Percentiles rank a stretch among this genome's conserved stretches.
phyloP scores from a whole-genome alignment of 2,888 invertebrate species.

The Andrena camellia region DNA sequence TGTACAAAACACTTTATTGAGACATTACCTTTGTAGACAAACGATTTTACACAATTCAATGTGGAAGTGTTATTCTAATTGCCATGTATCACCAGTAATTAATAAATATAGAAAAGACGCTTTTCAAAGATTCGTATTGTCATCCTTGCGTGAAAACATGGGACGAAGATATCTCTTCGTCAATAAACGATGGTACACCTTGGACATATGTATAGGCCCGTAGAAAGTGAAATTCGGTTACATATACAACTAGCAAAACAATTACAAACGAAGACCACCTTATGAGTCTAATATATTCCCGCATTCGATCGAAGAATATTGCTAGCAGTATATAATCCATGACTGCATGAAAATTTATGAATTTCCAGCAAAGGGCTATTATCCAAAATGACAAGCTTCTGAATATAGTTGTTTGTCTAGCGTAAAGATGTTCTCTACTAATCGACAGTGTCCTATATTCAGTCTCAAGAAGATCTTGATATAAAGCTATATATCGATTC shows the following conservation, averaged over 20 bases:
- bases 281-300: constrained; percentile 90
- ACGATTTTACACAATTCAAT: constrained; percentile 30
- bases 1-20: constrained; percentile 32
- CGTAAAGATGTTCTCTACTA: constrained; percentile 86
- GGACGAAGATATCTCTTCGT: constrained; percentile 47
- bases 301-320: constrained; percentile 93
- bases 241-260: constrained; percentile 89
- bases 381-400: constrained; percentile 91
- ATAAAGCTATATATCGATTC: constrained; percentile 94
- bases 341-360: constrained; percentile 92
- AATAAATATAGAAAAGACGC: constrained; percentile 17
- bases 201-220: constrained; percentile 84
- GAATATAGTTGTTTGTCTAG: constrained; percentile 88
- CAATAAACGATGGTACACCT: constrained; percentile 51
- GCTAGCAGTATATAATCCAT: constrained; percentile 91
- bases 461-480: constrained; percentile 91
- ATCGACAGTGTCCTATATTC: constrained; percentile 82
- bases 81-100: constrained; percentile 37
- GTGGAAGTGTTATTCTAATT: constrained; percentile 20
- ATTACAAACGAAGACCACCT: constrained; percentile 91
- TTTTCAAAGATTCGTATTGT: constrained; percentile 41
- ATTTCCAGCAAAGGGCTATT: constrained; percentile 91
- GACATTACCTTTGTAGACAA: constrained; percentile 30
- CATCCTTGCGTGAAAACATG: constrained; percentile 52
- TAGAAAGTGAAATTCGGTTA: constrained; percentile 91